Base-by-base conservation (phyloP, 2,113 vertebrate species). In the Callionymus lyra region DNA sequence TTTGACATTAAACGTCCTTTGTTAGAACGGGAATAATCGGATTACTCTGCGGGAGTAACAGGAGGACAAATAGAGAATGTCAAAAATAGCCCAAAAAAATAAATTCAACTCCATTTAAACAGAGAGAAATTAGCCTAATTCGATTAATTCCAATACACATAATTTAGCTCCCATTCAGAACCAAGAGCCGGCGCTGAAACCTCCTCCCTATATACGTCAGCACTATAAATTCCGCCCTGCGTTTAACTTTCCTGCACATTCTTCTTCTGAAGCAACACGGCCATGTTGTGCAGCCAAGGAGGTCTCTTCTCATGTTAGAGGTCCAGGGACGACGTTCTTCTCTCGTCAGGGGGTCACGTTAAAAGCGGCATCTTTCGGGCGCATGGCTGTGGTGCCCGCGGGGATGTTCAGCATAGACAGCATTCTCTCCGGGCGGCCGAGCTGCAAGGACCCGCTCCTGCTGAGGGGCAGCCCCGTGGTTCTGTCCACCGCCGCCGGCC, bases 401-500 rank as follows among this genome's bases (percentile, higher is more conserved):
- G 91, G 89, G 82, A 95, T 98, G 94, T 98, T 98, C 84, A 98
- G 90, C 85, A 97, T 98, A 78, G 94, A 98, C 86, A 97, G 90
- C 67, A 98, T 98, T 77, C 81, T 98, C 82, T 92, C 94, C 71
- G 90, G 85, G 40, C 86, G 93, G 80, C 90, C 91, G 76, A 90
- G 86, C 82, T 91, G 92, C 70, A 98, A 97, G 76, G 94, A 96
- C 70, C 85, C 94, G 63, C 82, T 88, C 65, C 71, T 91, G 72
- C 82, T 90, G 57, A 88, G 86, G 54, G 87, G 83, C 82, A 83
- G 84, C 19, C 89, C 91, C 38, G 79, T 92, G 54, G 79, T 92
- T 44, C 93, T 93, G 65, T 85, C 88, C 12, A 27, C 21, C n/a
- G 34, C 9, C 56, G 62, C 88, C 50, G 64, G 78, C 44, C 82